Conservation (phyloP, 2,888 invertebrate genomes). For the Xanthia icteritia region DNA sequence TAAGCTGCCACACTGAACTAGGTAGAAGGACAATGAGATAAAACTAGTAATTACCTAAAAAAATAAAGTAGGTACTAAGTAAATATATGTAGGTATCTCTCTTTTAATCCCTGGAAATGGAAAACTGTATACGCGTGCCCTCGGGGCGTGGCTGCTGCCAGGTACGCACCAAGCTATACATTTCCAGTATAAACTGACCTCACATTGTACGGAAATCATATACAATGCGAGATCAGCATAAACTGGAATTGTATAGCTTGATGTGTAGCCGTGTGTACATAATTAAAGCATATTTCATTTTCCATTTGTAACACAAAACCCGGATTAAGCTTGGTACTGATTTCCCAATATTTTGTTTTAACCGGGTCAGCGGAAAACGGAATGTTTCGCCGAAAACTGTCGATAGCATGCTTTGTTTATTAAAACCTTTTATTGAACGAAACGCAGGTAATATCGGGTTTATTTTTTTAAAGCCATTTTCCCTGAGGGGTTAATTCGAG, state of each 20-base stretch:
- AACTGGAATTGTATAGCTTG: too few species aligned
- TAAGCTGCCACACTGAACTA: background rate
- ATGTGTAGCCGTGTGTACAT: too few species aligned
- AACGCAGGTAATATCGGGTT: slow-evolving; percentile 26
- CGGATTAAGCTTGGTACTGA: slow-evolving; percentile 20
- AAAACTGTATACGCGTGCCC: slow-evolving; percentile 14
- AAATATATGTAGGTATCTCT: too few species aligned
- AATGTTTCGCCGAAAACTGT: slow-evolving; percentile 49
- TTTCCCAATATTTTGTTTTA: slow-evolving; percentile 56
- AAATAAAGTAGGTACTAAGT: background rate
- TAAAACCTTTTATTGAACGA: slow-evolving; percentile 45
- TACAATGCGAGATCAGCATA: too few species aligned
- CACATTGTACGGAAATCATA: too few species aligned
- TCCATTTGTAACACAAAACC: slow-evolving; percentile 50
- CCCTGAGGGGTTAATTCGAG: slow-evolving; percentile 29
- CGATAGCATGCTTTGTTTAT: slow-evolving; percentile 50
- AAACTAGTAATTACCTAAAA: background rate
- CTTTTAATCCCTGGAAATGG: slow-evolving; percentile 10
- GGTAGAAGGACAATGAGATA: background rate
- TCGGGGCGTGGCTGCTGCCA: slow-evolving; percentile 14
- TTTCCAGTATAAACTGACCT: too few species aligned
- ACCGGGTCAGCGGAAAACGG: slow-evolving; percentile 28
- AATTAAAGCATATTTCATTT: slow-evolving; percentile 51
- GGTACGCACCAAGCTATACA: too few species aligned
- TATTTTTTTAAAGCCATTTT: slow-evolving; percentile 42